phyloP scores from a whole-genome alignment of 2,888 invertebrate genomes.

The Epirrhoe alternata region DNA sequence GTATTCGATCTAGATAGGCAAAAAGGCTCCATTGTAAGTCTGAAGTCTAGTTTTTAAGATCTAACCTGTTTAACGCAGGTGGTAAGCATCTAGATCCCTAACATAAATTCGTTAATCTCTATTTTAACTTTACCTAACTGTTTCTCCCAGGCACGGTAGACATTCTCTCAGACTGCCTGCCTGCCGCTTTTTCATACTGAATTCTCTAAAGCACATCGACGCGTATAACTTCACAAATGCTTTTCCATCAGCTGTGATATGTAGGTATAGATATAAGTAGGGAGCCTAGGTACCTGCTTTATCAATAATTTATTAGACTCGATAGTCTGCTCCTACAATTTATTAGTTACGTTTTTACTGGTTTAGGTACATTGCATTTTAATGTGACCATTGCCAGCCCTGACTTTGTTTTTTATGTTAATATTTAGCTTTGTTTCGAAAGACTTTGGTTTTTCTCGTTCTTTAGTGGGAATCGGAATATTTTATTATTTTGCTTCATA shows the following conservation, averaged over 20 bases:
- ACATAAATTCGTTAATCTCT: not conserved
- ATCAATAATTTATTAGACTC: constrained; percentile 7
- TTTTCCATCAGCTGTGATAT: too few relatives aligned
- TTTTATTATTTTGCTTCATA: too few relatives aligned
- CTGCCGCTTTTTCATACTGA: too few relatives aligned
- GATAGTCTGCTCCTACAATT: not conserved
- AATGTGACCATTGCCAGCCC: constrained; percentile 8
- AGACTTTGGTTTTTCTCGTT: not conserved
- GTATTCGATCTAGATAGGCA: constrained; percentile 64
- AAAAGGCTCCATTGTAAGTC: constrained; percentile 62
- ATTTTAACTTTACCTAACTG: too few relatives aligned
- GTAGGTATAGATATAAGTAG: too few relatives aligned
- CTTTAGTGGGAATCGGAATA: not conserved
- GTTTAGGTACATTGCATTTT: constrained; percentile 10
- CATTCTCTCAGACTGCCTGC: too few relatives aligned
- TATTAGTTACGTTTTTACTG: constrained; percentile 8
- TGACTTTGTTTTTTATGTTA: constrained; percentile 1
- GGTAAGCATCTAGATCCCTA: not conserved
- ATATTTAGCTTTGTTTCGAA: not conserved
- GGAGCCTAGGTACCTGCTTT: not conserved
- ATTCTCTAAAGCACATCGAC: too few relatives aligned
- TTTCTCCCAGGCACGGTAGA: too few relatives aligned
- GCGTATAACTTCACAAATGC: too few relatives aligned
- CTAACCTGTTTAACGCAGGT: constrained; percentile 51
- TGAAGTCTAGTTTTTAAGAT: constrained; percentile 57